These are phyloP conservation scores for Coracias cyanogaster DNA, from an alignment of 2,797 vertebrate species.

Conservation along the genomic window DNA sequence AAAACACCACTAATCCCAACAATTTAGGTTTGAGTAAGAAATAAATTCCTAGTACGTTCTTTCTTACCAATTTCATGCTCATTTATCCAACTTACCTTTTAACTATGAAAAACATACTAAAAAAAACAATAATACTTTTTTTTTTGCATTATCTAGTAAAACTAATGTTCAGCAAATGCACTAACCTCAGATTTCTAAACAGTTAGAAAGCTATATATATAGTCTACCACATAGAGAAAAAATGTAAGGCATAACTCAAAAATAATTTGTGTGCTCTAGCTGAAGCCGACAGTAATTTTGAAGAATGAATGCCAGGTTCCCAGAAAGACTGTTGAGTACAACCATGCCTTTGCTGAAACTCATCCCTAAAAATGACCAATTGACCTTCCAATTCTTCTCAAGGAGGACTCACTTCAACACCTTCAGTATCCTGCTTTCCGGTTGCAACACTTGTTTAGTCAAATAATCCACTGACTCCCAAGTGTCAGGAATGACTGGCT, in stretches of 20 bases:
- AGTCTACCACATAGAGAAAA: background rate
- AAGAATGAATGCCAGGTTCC: background rate
- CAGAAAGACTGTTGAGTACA: background rate
- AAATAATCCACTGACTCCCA: background rate
- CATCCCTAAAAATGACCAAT: background rate
- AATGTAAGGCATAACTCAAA: background rate
- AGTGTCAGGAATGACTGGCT: background rate
- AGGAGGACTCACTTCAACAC: background rate
- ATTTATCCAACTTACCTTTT: background rate
- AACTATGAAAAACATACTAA: background rate
- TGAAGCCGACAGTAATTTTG: background rate
- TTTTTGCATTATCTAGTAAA: background rate
- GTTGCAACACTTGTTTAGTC: background rate
- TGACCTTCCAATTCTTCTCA: slow-evolving; percentile 7
- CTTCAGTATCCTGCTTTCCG: background rate
- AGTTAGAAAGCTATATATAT: background rate
- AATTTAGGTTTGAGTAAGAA: background rate
- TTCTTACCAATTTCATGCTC: background rate
- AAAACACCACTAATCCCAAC: background rate
- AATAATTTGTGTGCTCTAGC: background rate
- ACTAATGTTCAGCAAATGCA: background rate
- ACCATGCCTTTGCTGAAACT: background rate
- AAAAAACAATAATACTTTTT: background rate
- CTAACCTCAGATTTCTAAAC: background rate
- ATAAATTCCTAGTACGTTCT: background rate